Evolutionary conservation across 2,113 vertebrate species (phyloP), one percentile per base, ranked within the genome.

Genomic region (Pygoscelis antarcticus): DNA sequence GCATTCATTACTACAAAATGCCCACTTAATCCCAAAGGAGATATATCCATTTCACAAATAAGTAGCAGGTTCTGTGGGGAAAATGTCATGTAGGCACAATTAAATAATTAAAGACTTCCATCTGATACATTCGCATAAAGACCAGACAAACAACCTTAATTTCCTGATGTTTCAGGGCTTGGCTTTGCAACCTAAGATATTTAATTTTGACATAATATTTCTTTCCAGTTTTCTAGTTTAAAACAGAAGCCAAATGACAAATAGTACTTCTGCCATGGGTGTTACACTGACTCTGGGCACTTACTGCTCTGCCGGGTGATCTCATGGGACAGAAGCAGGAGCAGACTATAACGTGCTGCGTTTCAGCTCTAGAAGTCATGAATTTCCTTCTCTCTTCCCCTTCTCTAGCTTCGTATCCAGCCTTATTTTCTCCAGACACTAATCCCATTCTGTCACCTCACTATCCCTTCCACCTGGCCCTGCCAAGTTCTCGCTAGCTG

Each of bases 1-100:
- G 52, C 42, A 76, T 71, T 95, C 69, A 76, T 95, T 97, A 91
- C 16, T 82, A 68, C 23, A 89, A 95, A 94, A 91, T 65, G 34
- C 36, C 55, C 47, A 64, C 36, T 91, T 91, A 93, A 89, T 85
- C 16, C 57, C 94, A 76, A 44, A 85, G 77, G 65, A 57, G 16
- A 84, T 32, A 30, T 13, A 87, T 55, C 36, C 10, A 0, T 85
- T 90, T 89, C 74, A 87, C 10, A 93, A 94, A 69, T 69, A 51
- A 87, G 84, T 55, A 76, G 29, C 47, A 75, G n/a, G 20, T 82
- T 89, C 49, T 65, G 36, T 47, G 30, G 61, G 42, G 34, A 82
- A 91, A 94, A 95, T 62, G 23, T 51, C 65, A 87, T 25, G n/a
- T 55, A 74, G 44, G 40, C 38, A 82, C 30, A 95, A 93, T 68